Evolutionary conservation across 2,888 invertebrate species (phyloP), one percentile per base, ranked within the genome.

Genomic region (Scaeva pyrastri): DNA sequence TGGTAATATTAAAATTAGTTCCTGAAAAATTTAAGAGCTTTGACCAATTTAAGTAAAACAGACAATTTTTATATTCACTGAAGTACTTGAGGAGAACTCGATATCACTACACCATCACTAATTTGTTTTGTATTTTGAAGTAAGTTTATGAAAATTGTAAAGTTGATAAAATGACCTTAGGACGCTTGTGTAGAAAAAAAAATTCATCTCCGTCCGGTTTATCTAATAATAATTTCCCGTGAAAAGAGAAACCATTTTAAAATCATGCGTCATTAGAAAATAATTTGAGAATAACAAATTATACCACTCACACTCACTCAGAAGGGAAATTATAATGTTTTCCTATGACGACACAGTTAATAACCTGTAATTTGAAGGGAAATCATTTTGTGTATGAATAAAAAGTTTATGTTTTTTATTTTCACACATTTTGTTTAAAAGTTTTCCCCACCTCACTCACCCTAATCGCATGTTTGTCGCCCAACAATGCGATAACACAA

Each of bases 331-430:
- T 43, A 72, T 55, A 19, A 64, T 36, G 23, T 56, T 21, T 43
- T 48, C 31, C 12, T 12, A 39, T 11, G 11, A 31, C 26, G 77
- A 78, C 73, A 68, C 73, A 31, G 21, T 36, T 66, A 72, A 82
- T 77, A 52, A 39, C 52, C 64, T 58, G 45, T 56, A 82, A 82
- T 82, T 72, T 66, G 21, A 48, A 31, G 41, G 50, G 64, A 71
- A 71, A 71, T 70, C 64, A 75, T 71, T 48, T 19, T 31, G 31
- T 5, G 0, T 10, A 19, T 10, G 2, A 2, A 21, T 12, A 19
- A 58, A 50, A 71, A 48, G 64, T 50, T 76, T 66, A 31, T 5
- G 2, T 43, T n/a, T n/a, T 64, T 64, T 10, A 64, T 19, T 12
- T 64, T 21, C 19, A 55, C 36, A 56, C 56, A 39, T 39, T 41